Conservation (phyloP, 1,140 invertebrate species). For the Drosophila athabasca region DNA sequence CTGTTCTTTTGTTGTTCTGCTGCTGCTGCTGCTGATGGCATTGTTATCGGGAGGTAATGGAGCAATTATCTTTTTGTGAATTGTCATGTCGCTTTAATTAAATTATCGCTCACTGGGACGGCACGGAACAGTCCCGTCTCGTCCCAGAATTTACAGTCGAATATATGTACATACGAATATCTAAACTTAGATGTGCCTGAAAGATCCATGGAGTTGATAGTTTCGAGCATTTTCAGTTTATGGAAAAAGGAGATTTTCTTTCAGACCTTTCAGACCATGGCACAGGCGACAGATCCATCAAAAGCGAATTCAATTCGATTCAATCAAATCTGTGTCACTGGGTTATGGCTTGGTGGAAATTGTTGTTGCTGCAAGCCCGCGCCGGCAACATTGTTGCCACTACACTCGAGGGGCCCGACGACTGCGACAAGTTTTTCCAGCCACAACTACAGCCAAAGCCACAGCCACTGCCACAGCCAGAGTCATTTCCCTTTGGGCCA, state of each 20-base stretch:
- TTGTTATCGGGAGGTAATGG: constrained; percentile 42
- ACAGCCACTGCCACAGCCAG: constrained; percentile 3
- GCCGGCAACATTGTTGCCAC: constrained; percentile 32
- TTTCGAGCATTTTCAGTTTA: too few species aligned
- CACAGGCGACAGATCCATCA: too few species aligned
- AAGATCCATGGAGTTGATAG: too few species aligned
- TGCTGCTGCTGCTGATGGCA: constrained; percentile 9
- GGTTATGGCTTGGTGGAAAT: constrained; percentile 47
- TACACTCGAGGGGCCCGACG: constrained; percentile 36
- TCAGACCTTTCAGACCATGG: too few species aligned
- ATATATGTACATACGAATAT: too few species aligned
- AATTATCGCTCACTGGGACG: constrained; percentile 49
- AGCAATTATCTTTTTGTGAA: constrained; percentile 59
- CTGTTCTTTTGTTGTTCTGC: neutral
- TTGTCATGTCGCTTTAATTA: constrained; percentile 63
- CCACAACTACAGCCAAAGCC: constrained; percentile 15
- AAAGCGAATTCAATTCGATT: neutral
- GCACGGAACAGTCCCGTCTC: neutral
- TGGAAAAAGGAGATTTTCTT: too few species aligned
- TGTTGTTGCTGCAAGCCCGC: constrained; percentile 3
- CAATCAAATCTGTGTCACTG: constrained; percentile 70
- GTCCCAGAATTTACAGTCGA: neutral
- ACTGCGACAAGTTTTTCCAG: constrained; percentile 49
- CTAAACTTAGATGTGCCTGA: too few species aligned
- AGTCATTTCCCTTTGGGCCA: constrained; percentile 73